A percentile compares a stretch with the other conserved stretches of the same genome.
These are phyloP conservation scores for Chrysomela aeneicollis DNA, from an alignment of 2,888 invertebrate genomes.

Conservation along the genomic window DNA sequence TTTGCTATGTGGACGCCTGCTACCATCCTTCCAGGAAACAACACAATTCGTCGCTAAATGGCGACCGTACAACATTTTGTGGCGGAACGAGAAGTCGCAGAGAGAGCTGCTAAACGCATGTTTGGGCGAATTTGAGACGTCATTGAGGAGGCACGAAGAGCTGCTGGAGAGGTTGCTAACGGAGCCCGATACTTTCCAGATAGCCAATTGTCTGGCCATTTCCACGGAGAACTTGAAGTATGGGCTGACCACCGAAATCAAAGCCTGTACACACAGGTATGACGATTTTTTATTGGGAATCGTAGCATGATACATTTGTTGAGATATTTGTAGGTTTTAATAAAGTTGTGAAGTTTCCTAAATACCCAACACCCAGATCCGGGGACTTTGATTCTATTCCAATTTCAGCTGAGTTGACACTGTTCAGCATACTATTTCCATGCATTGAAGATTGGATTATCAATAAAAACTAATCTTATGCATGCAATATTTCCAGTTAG, in stretches of 20 bases:
- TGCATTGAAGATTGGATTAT: no score
- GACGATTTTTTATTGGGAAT: no score
- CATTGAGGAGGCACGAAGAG: constrained; percentile 78
- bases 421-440: no score
- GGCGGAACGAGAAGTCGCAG: constrained; percentile 85
- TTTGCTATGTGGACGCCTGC: no score
- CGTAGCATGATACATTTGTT: no score
- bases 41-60: constrained; percentile 83
- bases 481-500: no score
- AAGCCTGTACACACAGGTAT: constrained; percentile 67
- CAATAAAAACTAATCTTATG: no score
- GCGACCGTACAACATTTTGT: constrained; percentile 87
- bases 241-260: constrained; percentile 83
- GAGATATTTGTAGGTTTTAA: no score
- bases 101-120: constrained; percentile 78
- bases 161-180: constrained; percentile 75
- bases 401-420: no score
- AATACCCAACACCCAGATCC: no score
- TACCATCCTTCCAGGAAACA: constrained; percentile 75
- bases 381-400: no score
- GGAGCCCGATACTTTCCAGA: constrained; percentile 76
- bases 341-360: no score
- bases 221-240: constrained; percentile 86
- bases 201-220: constrained; percentile 77
- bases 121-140: constrained; percentile 78